Conservation (phyloP, 2,113 vertebrate species). For the Raja brachyura region DNA sequence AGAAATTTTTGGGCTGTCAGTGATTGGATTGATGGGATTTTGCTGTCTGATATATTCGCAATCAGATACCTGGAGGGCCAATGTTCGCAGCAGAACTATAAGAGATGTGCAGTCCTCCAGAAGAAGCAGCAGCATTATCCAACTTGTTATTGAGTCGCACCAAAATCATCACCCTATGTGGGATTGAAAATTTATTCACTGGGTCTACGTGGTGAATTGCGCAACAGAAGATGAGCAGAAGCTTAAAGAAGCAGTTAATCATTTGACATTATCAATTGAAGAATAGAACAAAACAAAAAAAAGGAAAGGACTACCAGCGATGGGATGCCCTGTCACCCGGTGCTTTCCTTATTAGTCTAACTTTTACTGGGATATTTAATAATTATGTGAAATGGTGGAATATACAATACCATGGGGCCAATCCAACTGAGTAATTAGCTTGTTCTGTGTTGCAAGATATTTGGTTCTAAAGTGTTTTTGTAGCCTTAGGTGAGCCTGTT, state of each 20-base stretch:
- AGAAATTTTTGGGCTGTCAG: too few relatives aligned
- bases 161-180: too few relatives aligned
- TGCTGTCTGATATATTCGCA: too few relatives aligned
- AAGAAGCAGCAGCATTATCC: too few relatives aligned
- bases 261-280: background rate
- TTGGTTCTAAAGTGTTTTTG: background rate
- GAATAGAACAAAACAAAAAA: background rate
- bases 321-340: background rate
- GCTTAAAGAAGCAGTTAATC: background rate
- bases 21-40: too few relatives aligned
- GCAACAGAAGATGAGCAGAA: too few relatives aligned
- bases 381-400: constrained; percentile 1
- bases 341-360: background rate
- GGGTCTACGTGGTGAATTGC: too few relatives aligned
- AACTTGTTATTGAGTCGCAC: too few relatives aligned
- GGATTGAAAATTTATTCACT: too few relatives aligned
- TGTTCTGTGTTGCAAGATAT: background rate
- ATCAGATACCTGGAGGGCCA: too few relatives aligned
- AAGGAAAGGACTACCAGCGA: background rate
- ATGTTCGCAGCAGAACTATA: too few relatives aligned
- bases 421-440: background rate
- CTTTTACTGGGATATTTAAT: background rate
- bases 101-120: too few relatives aligned
- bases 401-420: background rate
- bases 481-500: background rate